Percentiles rank a stretch among this genome's conserved stretches.
These are phyloP conservation scores for Oreohelix idahoensis DNA, from an alignment of 1,140 invertebrate genomes.

Conservation along the genomic window DNA sequence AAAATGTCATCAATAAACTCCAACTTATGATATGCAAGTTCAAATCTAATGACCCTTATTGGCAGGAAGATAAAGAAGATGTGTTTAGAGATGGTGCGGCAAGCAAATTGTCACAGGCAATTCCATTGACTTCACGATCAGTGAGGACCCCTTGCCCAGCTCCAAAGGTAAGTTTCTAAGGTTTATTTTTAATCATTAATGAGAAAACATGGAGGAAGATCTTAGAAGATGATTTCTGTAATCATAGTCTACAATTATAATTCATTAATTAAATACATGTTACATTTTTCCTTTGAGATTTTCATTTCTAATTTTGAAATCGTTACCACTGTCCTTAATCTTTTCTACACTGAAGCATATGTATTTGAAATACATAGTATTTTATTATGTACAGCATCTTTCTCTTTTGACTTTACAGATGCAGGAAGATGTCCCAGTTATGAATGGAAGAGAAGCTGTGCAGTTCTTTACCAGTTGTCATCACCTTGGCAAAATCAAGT, in stretches of 20 bases:
- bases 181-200: neutral
- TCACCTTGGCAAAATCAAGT: conserved; percentile 68
- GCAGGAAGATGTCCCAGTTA: conserved; percentile 59
- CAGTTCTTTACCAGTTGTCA: conserved; percentile 68
- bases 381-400: no score
- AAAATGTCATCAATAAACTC: no score
- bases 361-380: no score
- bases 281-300: no score
- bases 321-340: no score
- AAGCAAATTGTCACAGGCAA: neutral
- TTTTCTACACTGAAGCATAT: no score
- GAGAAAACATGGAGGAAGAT: no score
- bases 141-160: conserved; percentile 11
- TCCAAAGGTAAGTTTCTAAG: conserved; percentile 29
- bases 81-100: neutral
- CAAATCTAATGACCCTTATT: neutral
- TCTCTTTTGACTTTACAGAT: conserved; percentile 22
- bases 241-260: no score
- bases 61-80: neutral
- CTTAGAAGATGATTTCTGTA: no score
- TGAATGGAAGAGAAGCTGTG: conserved; percentile 70
- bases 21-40: conserved; percentile 13
- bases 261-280: no score
- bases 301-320: no score
- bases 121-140: conserved; percentile 10